Conservation (phyloP, 2,888 invertebrate genomes). For the Torymus tubicola region DNA sequence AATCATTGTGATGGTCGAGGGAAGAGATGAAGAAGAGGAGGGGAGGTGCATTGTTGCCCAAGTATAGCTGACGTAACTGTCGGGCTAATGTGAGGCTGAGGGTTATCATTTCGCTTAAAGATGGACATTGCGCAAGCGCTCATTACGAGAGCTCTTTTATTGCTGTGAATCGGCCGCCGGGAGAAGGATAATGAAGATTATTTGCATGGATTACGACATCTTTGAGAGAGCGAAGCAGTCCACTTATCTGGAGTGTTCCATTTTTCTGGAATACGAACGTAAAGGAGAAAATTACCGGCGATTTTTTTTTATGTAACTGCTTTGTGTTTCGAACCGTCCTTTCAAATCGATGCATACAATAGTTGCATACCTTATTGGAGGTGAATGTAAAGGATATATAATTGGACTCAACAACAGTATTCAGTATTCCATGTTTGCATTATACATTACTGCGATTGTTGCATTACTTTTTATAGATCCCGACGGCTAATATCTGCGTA, state of each 20-base stretch:
- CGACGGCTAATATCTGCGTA: no score
- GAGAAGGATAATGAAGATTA: constrained; percentile 22
- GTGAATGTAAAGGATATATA: no score
- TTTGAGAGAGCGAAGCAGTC: constrained; percentile 13
- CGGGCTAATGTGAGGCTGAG: constrained; percentile 11
- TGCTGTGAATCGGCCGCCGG: background rate
- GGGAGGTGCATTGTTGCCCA: constrained; percentile 23
- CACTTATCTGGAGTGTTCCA: constrained; percentile 14
- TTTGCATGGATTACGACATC: constrained; percentile 25
- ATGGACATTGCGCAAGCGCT: constrained; percentile 17
- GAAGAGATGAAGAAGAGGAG: background rate
- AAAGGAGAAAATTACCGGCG: background rate
- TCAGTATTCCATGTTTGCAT: no score
- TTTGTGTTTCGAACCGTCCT: background rate
- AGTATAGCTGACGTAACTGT: constrained; percentile 16
- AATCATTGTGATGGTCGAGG: background rate
- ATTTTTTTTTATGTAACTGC: background rate
- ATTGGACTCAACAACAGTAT: no score
- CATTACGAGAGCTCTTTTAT: constrained; percentile 28
- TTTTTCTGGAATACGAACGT: constrained; percentile 8
- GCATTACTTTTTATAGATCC: no score
- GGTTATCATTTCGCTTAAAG: constrained; percentile 30
- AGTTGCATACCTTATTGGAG: no score
- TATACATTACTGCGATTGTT: no score
- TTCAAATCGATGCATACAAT: no score